These are phyloP conservation scores for Stenopsyche tienmushanensis DNA, from an alignment of 1,140 invertebrate genomes.

Conservation along the genomic window DNA sequence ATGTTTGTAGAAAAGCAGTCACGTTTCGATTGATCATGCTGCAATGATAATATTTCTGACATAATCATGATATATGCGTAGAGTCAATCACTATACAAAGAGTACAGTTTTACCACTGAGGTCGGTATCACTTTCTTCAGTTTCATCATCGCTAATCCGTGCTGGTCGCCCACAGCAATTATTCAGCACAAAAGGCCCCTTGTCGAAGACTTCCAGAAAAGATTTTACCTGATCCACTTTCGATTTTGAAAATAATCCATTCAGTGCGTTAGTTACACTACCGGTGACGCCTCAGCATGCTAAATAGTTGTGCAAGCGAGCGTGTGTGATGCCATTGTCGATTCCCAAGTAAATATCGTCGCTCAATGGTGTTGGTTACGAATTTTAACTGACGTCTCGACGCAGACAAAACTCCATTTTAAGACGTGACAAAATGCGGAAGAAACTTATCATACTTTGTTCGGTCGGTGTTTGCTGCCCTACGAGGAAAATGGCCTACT, in stretches of 20 bases:
- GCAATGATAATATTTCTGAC: too few species aligned
- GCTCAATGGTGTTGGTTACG: background rate
- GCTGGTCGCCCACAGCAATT: too few species aligned
- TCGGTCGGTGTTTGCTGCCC: too few species aligned
- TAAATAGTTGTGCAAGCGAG: background rate
- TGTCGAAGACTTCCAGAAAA: background rate
- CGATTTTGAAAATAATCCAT: background rate
- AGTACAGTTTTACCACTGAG: too few species aligned
- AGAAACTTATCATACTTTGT: too few species aligned
- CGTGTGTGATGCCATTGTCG: background rate
- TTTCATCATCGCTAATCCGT: too few species aligned
- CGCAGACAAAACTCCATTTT: background rate
- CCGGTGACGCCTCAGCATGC: background rate
- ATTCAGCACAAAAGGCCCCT: background rate
- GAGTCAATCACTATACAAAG: too few species aligned
- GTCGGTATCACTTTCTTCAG: background rate
- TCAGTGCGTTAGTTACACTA: background rate
- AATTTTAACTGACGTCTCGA: background rate
- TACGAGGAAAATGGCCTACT: too few species aligned
- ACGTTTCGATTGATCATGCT: too few species aligned
- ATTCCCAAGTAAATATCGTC: background rate
- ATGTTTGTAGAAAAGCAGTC: too few species aligned
- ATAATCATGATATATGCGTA: too few species aligned
- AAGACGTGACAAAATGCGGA: background rate
- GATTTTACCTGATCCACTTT: background rate